Base-by-base conservation (phyloP, 2,888 invertebrate genomes). In the Resseliella maxima region DNA sequence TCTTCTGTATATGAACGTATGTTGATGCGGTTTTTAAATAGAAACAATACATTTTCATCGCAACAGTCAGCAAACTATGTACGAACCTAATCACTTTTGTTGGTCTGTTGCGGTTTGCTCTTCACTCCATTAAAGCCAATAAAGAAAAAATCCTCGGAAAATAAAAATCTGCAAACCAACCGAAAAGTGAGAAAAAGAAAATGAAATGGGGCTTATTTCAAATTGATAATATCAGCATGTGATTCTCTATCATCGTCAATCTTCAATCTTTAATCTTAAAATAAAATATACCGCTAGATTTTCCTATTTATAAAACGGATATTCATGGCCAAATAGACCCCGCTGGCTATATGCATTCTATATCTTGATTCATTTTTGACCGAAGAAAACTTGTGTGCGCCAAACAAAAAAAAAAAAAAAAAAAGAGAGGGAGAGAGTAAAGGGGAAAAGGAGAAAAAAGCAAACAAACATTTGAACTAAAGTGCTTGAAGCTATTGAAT, bases 1-100 rank as follows among this genome's bases (percentile, higher is more conserved):
- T n/a, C 12, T 10, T 59, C 3, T n/a, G 8, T 50, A 6, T 50
- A 18, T 50, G 46, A 18, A 15, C 46, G 46, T 50, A 18, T 50
- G 59, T 24, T 59, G 59, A 59, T 59, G 24, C 24, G 59, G 59
- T 59, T 59, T 59, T 59, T 59, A 59, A 59, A 59, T 59, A 59
- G 59, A 59, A 59, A 24, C 59, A 59, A 59, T 59, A 59, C 59
- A 59, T 15, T 24, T 59, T 59, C 50, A 50, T 50, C 21, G 50
- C 21, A 6, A 50, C 50, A 50, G 5, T 18, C 21, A 18, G 50
- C 59, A 6, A 24, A 24, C 59, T 24, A 59, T 24, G 24, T 24
- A 59, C 24, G 59, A 24, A 24, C 59, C 59, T 5, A 24, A 24
- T 24, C 59, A 59, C 59, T 59, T 24, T 59, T 59, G 59, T 2